A percentile compares a stretch with the other conserved stretches of the same genome.
These are phyloP conservation scores for Acanthaster planci DNA, from an alignment of 35 echinoderm and acorn worm species.

Conservation along the genomic window DNA sequence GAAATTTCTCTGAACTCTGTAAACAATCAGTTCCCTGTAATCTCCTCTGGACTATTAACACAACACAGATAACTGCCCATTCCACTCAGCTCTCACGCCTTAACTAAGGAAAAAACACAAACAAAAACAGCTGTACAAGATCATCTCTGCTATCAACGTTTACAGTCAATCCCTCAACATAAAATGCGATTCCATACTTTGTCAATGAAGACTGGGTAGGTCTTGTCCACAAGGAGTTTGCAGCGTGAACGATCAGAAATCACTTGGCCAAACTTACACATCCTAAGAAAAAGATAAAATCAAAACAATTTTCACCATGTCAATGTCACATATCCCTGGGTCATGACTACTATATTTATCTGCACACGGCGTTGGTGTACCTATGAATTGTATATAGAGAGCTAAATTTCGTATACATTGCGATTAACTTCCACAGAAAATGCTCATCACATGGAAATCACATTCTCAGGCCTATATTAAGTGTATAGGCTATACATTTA, in stretches of 20 bases:
- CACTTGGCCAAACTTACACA: slow-evolving; percentile 86
- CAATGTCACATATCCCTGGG: neutral
- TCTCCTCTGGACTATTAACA: too few species aligned
- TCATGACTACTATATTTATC: neutral
- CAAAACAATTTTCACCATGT: neutral
- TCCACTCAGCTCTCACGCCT: too few species aligned
- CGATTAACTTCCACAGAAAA: too few species aligned
- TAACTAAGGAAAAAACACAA: too few species aligned
- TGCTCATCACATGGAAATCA: too few species aligned
- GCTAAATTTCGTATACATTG: neutral
- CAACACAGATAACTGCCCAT: too few species aligned
- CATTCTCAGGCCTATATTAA: too few species aligned
- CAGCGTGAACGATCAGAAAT: slow-evolving; percentile 74
- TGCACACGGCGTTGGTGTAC: neutral
- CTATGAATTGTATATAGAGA: neutral
- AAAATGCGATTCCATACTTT: slow-evolving; percentile 67
- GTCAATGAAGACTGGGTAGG: slow-evolving; percentile 82
- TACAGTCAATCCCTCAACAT: neutral
- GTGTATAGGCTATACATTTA: too few species aligned
- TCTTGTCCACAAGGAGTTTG: slow-evolving; percentile 63
- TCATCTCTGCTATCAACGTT: neutral
- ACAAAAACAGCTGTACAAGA: too few species aligned
- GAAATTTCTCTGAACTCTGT: too few species aligned
- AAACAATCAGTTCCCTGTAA: too few species aligned
- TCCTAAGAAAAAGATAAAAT: slow-evolving; percentile 56